These are phyloP conservation scores for Adelphocoris suturalis DNA, from an alignment of 2,888 invertebrate species.

Conservation along the genomic window DNA sequence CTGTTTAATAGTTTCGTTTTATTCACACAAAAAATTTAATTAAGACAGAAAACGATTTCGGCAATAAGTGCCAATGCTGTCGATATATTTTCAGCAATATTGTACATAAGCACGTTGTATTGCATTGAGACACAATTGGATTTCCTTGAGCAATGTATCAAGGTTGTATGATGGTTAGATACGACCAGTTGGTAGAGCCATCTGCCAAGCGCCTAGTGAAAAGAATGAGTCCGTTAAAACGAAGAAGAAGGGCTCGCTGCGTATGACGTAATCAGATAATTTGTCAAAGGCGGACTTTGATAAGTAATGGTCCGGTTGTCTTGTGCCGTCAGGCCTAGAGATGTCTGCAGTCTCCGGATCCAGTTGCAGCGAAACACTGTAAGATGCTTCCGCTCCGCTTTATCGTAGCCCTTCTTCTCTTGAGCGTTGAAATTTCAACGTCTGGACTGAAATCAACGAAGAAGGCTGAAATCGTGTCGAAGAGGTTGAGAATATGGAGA, in stretches of 20 bases:
- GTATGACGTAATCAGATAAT: conserved; percentile 41
- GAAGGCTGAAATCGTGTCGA: conserved; percentile 34
- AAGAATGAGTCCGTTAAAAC: not conserved
- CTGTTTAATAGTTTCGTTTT: too few species aligned
- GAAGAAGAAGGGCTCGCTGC: not conserved
- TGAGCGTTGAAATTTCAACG: not conserved
- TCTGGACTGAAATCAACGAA: not conserved
- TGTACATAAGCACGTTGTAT: too few species aligned
- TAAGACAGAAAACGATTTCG: too few species aligned
- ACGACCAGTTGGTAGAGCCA: conserved; percentile 15
- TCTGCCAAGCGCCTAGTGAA: not conserved
- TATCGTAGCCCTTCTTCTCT: not conserved
- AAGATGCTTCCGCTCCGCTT: conserved; percentile 9
- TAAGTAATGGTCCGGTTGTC: conserved; percentile 39
- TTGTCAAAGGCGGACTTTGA: conserved; percentile 43
- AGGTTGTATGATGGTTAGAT: conserved; percentile 4
- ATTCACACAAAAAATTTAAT: too few species aligned
- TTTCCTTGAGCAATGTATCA: conserved; percentile 33
- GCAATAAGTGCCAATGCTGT: not conserved
- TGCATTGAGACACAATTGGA: not conserved
- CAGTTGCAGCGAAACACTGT: conserved; percentile 2
- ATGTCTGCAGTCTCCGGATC: not conserved
- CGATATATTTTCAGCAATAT: too few species aligned
- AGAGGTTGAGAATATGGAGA: not conserved
- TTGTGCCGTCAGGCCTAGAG: not conserved